These are phyloP conservation scores for Phalacrocorax pelagicus DNA, from an alignment of 2,113 vertebrate species.

Conservation along the genomic window DNA sequence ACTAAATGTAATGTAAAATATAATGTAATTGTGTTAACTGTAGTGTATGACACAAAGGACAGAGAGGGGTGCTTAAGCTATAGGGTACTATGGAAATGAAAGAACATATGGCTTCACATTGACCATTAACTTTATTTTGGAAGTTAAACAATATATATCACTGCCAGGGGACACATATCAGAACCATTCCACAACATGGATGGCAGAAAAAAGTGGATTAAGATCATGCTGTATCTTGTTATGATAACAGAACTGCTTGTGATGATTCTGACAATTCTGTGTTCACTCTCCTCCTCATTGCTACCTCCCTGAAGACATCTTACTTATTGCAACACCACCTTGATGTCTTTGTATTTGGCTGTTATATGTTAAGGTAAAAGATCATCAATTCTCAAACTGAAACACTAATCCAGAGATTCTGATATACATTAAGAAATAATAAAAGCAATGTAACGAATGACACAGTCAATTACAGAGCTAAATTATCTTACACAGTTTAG, in stretches of 20 bases:
- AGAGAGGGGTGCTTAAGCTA: background rate
- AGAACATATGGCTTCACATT: background rate
- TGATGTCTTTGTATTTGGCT: background rate
- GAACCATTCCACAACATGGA: background rate
- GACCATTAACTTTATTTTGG: background rate
- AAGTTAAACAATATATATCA: background rate
- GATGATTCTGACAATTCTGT: background rate
- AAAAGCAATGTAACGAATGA: background rate
- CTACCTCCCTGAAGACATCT: background rate
- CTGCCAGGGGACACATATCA: background rate
- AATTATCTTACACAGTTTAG: background rate
- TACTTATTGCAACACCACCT: background rate
- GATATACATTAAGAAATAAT: background rate
- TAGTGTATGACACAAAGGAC: accelerated
- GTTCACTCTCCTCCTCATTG: background rate
- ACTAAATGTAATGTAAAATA: background rate
- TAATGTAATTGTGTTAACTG: background rate
- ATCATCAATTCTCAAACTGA: background rate
- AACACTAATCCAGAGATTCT: background rate
- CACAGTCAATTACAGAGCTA: background rate
- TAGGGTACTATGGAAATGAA: background rate
- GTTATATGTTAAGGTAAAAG: background rate
- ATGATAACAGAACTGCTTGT: background rate
- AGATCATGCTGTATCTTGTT: background rate
- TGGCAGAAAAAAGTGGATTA: background rate